phyloP scores from a whole-genome alignment of 1,140 invertebrate species.

The Drosophila aff. region DNA sequence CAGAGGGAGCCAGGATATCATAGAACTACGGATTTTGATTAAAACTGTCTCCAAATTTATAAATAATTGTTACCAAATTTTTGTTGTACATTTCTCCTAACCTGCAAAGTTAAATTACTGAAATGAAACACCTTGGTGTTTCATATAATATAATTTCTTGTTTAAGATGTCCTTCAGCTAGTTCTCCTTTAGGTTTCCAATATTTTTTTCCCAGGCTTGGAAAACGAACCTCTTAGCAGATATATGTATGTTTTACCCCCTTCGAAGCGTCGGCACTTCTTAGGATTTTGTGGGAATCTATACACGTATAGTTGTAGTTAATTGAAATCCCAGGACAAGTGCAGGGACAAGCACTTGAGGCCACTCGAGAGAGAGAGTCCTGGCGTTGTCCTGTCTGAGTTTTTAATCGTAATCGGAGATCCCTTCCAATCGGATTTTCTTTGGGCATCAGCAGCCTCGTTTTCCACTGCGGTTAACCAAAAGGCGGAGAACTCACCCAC shows the following conservation, averaged over 20 bases:
- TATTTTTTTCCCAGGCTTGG: neutral
- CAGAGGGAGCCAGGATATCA: neutral
- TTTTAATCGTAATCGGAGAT: constrained; percentile 46
- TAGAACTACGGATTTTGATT: neutral
- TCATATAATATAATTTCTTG: neutral
- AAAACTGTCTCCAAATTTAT: neutral
- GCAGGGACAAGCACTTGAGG: constrained; percentile 17
- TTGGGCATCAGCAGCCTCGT: neutral
- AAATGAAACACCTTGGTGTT: neutral
- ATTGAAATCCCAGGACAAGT: constrained; percentile 40
- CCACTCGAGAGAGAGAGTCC: constrained; percentile 16
- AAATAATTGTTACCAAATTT: neutral
- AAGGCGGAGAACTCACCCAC: constrained; percentile 32
- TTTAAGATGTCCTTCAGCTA: neutral
- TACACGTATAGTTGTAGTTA: constrained; percentile 1
- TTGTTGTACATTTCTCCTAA: neutral
- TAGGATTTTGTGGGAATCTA: constrained; percentile 12
- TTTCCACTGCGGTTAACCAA: constrained; percentile 41
- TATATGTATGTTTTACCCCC: constrained; percentile 15
- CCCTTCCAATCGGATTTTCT: constrained; percentile 1
- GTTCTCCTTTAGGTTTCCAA: neutral
- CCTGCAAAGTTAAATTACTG: neutral
- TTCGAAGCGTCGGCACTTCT: constrained; percentile 25
- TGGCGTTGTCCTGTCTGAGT: constrained; percentile 15
- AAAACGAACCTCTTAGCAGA: neutral